phyloP scores from a whole-genome alignment of 2,888 invertebrate species.

The Oligia strigilis region DNA sequence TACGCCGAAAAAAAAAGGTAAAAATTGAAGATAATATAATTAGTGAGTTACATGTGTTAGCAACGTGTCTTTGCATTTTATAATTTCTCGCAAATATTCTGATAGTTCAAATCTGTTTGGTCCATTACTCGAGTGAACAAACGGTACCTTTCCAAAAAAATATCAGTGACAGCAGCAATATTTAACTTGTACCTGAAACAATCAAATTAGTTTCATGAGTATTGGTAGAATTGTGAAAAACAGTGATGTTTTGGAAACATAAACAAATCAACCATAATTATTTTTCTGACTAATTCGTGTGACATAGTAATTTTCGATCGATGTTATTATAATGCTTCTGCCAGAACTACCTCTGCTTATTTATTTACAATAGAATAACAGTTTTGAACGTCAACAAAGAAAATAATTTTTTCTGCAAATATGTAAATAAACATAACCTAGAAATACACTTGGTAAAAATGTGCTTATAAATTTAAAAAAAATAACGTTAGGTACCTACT shows the following conservation, averaged over 20 bases:
- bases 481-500: neutral
- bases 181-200: constrained; percentile 61
- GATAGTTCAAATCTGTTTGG: constrained; percentile 12
- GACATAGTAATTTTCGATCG: constrained; percentile 44
- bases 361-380: constrained; percentile 22
- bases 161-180: constrained; percentile 34
- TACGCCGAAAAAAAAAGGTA: constrained; percentile 33
- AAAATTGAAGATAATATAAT: constrained; percentile 29
- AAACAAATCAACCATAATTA: constrained; percentile 5
- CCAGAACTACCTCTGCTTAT: constrained; percentile 5
- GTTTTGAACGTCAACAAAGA: neutral
- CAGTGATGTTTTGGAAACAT: constrained; percentile 34
- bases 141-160: constrained; percentile 38
- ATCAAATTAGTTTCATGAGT: constrained; percentile 28
- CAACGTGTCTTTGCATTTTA: constrained; percentile 43
- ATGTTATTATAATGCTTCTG: constrained; percentile 13
- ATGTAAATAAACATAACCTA: constrained; percentile 35
- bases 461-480: neutral
- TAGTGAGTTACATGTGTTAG: constrained; percentile 65
- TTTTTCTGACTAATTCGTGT: constrained; percentile 48
- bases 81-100: constrained; percentile 4
- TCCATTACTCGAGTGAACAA: constrained; percentile 28
- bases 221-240: constrained; percentile 24
- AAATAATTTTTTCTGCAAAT: neutral
- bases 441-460: constrained; percentile 20